Conservation (phyloP, 2,797 vertebrate genomes). For the Mionectes olivaceus region DNA sequence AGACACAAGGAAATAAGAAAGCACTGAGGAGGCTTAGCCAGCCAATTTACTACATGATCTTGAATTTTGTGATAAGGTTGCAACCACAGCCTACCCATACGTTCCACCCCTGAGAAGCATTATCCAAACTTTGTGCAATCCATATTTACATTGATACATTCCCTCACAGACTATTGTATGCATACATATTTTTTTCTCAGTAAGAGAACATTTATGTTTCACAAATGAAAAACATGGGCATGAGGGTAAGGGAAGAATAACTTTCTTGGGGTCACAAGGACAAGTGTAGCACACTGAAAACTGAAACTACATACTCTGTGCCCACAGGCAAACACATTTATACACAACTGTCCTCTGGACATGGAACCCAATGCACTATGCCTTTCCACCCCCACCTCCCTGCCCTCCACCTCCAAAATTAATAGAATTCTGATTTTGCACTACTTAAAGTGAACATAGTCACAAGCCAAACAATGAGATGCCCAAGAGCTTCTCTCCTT, state of each 20-base stretch:
- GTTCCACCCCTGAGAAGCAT: background rate
- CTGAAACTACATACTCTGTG: background rate
- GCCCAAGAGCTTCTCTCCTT: background rate
- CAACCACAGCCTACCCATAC: background rate
- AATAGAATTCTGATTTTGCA: background rate
- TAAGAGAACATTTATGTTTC: background rate
- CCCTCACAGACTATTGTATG: background rate
- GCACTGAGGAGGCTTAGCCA: background rate
- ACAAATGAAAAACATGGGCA: background rate
- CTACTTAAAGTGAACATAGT: background rate
- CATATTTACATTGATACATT: background rate
- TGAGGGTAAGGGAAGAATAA: background rate
- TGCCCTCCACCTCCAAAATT: background rate
- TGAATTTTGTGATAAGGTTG: background rate
- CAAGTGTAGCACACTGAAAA: background rate
- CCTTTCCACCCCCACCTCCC: fast-evolving
- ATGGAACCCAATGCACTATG: background rate
- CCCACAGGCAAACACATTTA: background rate
- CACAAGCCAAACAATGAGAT: background rate
- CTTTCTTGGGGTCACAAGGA: background rate
- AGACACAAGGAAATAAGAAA: background rate
- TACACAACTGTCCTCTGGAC: background rate
- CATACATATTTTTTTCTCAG: background rate
- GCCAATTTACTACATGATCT: background rate
- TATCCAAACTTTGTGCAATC: background rate